Percentiles rank a stretch among this genome's conserved stretches.
Conservation (phyloP, 2,888 invertebrate genomes). For the Tachina grossa region DNA sequence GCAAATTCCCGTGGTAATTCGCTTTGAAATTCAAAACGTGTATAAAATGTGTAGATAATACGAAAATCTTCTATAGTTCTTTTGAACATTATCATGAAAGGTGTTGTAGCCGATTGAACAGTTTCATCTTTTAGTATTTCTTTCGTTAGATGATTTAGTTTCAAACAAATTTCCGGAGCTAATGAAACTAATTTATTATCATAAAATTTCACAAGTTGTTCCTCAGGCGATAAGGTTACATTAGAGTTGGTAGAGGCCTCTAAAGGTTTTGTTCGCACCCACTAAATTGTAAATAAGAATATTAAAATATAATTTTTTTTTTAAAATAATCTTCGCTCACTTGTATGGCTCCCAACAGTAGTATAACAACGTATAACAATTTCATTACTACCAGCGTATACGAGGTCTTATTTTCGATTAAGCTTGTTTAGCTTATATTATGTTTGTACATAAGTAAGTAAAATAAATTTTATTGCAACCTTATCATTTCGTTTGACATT, state of each 20-base stretch:
- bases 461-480: too few relatives aligned
- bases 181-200: background rate
- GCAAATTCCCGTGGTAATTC: background rate
- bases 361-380: background rate
- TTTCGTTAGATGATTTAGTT: slow-evolving; percentile 6
- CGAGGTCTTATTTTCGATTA: background rate
- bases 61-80: background rate
- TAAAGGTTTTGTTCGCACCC: background rate
- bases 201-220: background rate
- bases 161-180: background rate
- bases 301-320: background rate
- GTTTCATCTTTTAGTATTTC: slow-evolving; percentile 1
- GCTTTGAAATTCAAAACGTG: background rate
- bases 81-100: background rate
- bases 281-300: background rate
- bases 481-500: too few relatives aligned
- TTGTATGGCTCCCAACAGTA: background rate
- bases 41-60: background rate
- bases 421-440: background rate
- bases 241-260: too few relatives aligned
- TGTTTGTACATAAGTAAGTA: too few relatives aligned
- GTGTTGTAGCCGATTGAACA: background rate
- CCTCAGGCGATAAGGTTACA: background rate
- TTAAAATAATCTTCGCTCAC: background rate
- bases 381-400: background rate